phyloP scores from a whole-genome alignment of 2,113 vertebrate species.

The Notothenia rossii region DNA sequence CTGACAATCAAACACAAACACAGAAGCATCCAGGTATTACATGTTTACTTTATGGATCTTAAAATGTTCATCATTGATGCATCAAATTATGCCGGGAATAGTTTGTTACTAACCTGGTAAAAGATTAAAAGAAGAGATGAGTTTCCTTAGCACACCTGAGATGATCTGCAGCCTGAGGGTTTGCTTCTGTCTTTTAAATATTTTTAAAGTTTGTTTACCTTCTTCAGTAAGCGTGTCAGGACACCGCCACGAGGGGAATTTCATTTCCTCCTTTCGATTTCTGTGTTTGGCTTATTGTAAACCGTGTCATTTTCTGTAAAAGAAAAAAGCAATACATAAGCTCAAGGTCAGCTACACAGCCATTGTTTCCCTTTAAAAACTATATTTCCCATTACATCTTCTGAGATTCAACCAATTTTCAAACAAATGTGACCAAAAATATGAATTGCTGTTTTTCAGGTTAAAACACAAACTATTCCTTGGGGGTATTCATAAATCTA shows the following conservation, averaged over 20 bases:
- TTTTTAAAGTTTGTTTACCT: background rate
- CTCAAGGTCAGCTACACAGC: background rate
- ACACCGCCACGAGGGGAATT: background rate
- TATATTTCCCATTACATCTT: background rate
- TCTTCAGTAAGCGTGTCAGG: rapidly evolving
- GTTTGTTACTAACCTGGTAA: slow-evolving; percentile 4
- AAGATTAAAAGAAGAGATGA: background rate
- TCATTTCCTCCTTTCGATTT: background rate
- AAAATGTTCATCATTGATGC: background rate
- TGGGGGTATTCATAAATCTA: background rate
- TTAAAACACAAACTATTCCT: background rate
- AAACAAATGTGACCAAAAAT: background rate
- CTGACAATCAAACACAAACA: background rate
- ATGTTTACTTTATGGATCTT: background rate
- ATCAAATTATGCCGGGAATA: background rate
- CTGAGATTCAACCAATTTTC: background rate
- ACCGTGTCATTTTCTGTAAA: background rate
- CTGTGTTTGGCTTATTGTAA: background rate
- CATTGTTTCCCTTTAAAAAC: background rate
- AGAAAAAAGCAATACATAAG: background rate
- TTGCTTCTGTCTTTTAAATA: background rate
- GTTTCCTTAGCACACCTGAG: background rate
- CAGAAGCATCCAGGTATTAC: too few relatives aligned
- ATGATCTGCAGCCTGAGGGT: background rate
- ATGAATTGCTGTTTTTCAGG: background rate